phyloP scores from a whole-genome alignment of 2,888 invertebrate genomes.

The Tenthredo livida region DNA sequence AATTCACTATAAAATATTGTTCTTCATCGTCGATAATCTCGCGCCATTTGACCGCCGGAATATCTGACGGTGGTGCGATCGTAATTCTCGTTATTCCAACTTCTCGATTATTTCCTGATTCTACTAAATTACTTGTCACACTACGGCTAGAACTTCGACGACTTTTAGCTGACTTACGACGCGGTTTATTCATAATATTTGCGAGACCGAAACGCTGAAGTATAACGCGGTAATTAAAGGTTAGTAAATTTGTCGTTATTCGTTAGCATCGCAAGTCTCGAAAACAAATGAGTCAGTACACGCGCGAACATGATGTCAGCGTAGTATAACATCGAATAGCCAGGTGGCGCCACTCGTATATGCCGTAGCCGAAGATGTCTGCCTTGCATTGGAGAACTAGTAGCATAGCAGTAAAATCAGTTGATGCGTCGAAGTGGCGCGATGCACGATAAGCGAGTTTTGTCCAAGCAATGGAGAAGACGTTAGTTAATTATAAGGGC shows the following conservation, averaged over 20 bases:
- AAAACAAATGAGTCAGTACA: not conserved
- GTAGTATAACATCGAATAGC: not conserved
- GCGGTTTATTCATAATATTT: slow-evolving; percentile 28
- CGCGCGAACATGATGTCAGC: not conserved
- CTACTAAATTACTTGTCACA: not conserved
- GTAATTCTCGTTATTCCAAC: not conserved
- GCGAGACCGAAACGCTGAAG: not conserved
- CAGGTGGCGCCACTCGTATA: slow-evolving; percentile 9
- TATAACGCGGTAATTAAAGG: not conserved
- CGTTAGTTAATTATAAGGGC: slow-evolving; percentile 12
- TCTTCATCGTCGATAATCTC: slow-evolving; percentile 44
- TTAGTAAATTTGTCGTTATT: not conserved
- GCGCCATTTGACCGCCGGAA: slow-evolving; percentile 40
- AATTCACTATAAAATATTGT: slow-evolving; percentile 37
- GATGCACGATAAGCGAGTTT: slow-evolving; percentile 38
- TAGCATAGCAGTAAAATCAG: slow-evolving; percentile 26
- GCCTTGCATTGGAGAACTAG: not conserved
- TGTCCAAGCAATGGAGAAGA: slow-evolving; percentile 26
- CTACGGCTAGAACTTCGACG: slow-evolving; percentile 34
- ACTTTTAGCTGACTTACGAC: slow-evolving; percentile 32
- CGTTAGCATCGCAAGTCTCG: too few relatives aligned
- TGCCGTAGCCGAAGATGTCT: slow-evolving; percentile 6
- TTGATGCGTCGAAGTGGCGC: slow-evolving; percentile 20
- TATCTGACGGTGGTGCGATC: not conserved
- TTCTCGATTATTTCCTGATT: not conserved